These are phyloP conservation scores for Dromococcyx pavoninus DNA, from an alignment of 2,797 vertebrate genomes.

Conservation along the genomic window DNA sequence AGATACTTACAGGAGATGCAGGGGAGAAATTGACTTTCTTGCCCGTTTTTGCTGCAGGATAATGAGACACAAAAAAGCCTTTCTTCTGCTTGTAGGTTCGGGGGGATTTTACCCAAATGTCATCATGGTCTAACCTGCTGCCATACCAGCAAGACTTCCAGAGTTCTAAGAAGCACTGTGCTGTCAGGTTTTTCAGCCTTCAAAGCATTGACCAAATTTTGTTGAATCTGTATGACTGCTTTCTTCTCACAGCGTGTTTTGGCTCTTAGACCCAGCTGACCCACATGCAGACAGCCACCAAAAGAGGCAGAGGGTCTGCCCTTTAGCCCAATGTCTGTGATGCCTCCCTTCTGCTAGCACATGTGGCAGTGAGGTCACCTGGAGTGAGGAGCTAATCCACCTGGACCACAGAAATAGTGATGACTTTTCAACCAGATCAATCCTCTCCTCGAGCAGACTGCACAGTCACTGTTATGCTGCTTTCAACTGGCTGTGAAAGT, in stretches of 20 bases:
- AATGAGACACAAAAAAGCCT: not conserved
- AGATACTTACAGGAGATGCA: not conserved
- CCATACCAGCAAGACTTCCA: not conserved
- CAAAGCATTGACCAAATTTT: not conserved
- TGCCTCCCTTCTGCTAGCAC: accelerated
- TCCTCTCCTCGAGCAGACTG: not conserved
- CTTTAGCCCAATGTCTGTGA: not conserved
- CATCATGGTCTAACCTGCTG: not conserved
- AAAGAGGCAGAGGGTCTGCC: not conserved
- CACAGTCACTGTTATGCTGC: not conserved
- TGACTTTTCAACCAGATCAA: not conserved
- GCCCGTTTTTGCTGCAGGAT: not conserved
- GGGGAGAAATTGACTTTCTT: not conserved
- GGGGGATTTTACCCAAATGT: not conserved
- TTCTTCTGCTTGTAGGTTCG: not conserved
- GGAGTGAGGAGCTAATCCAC: not conserved
- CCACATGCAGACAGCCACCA: not conserved
- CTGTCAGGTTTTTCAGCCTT: not conserved
- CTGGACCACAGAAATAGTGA: not conserved
- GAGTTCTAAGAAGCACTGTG: not conserved
- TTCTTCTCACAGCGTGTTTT: not conserved
- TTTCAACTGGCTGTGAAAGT: not conserved
- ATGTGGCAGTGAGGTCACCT: not conserved
- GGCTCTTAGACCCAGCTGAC: not conserved
- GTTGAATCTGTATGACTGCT: not conserved